Percentiles rank a stretch among this genome's conserved stretches.
These are phyloP conservation scores for Anguilla anguilla DNA, from an alignment of 2,797 vertebrate species.

Conservation along the genomic window DNA sequence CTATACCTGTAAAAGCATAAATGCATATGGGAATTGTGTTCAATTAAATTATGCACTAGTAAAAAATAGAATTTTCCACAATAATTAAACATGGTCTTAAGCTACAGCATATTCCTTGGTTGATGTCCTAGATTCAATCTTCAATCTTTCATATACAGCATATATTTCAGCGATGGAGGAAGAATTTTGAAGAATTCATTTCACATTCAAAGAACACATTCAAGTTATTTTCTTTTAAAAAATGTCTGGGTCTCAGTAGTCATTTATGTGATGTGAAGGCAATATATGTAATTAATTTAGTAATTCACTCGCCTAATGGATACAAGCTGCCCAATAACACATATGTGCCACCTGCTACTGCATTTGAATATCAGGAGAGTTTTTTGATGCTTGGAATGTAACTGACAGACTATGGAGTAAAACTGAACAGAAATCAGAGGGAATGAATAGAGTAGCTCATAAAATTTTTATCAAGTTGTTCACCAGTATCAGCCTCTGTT, in stretches of 20 bases:
- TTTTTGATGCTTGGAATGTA: neutral
- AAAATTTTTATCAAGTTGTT: neutral
- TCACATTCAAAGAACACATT: no score
- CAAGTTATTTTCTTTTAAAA: no score
- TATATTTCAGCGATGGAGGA: no score
- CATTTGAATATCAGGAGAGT: conserved; percentile 41
- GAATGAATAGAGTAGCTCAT: neutral
- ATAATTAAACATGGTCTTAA: conserved; percentile 1
- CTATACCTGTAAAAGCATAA: conserved; percentile 66
- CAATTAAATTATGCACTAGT: neutral
- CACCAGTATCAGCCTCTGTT: neutral
- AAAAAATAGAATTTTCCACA: conserved; percentile 28
- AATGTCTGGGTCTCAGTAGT: no score
- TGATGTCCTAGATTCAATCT: neutral
- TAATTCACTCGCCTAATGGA: no score
- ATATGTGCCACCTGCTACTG: neutral
- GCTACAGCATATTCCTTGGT: neutral
- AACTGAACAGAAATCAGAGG: neutral
- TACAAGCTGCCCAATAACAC: no score
- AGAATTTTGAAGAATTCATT: no score
- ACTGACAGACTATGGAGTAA: neutral
- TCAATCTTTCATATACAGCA: no score
- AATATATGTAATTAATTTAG: no score
- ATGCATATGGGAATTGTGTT: conserved; percentile 9
- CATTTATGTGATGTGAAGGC: no score